Evolutionary conservation across 2,888 invertebrate species (phyloP), one percentile per base, ranked within the genome.

Genomic region (Cybosia mesomella): DNA sequence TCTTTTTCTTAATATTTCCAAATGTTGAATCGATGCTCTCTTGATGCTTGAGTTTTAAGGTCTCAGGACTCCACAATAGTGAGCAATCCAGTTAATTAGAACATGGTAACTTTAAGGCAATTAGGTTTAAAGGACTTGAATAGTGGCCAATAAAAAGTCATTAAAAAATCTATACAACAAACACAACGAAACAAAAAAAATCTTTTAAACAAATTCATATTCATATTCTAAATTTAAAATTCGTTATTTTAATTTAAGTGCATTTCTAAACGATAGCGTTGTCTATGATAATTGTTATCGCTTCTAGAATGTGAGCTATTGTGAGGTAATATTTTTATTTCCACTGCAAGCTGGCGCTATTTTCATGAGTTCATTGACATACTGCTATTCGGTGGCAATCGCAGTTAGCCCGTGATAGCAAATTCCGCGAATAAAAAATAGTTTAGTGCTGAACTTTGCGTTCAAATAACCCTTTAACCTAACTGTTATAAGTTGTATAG

Each of bases 281-380:
- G 60, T 21, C 54, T 61, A 57, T 66, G 36, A 22, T 61, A 61
- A 49, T 58, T 49, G 53, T 11, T 34, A 34, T 57, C 24, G 28
- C 54, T 67, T 53, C 64, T 58, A 55, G 49, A 49, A 72, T 64
- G 43, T 24, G 24, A 28, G 28, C 55, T 55, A 55, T 55, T 24
- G 28, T 18, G 67, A 64, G 49, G 34, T 28, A 73, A 73, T 77
- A 73, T 63, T 64, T 71, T 67, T 66, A 75, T 71, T 74, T 34
- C 73, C 61, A 69, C 71, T 74, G 78, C 80, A 80, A 64, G 53
- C 53, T 62, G 55, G 36, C 64, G 59, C 70, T 71, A 73, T 79
- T 81, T 81, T 79, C 79, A 75, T 59, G 75, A 76, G 81, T 70
- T 79, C 81, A 75, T 72, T 73, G 82, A 69, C 81, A 72, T 75